Percentiles rank a stretch among this genome's conserved stretches.
Evolutionary conservation across 92 coral and sea anemone species (phyloP).

Genomic region (Metridium senile): DNA sequence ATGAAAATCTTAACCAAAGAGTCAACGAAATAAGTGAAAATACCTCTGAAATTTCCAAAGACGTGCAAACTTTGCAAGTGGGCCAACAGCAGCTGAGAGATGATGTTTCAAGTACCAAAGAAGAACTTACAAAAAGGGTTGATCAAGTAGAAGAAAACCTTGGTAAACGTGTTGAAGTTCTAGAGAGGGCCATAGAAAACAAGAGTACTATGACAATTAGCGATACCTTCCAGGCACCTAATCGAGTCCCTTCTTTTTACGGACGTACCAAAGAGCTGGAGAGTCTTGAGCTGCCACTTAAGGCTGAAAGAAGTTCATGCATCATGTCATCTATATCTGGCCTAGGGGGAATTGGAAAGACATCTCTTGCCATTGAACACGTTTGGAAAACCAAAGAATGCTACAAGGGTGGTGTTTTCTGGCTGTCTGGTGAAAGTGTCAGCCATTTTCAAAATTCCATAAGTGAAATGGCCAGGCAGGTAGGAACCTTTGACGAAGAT

Average conservation of each 20-base stretch:
- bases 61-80: slow-evolving; percentile 7
- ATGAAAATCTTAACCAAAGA: slow-evolving; percentile 19
- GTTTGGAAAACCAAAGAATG: slow-evolving; percentile 52
- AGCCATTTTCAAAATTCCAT: slow-evolving; percentile 62
- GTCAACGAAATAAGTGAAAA: slow-evolving; percentile 4
- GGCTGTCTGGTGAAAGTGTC: slow-evolving; percentile 83
- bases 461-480: slow-evolving; percentile 60
- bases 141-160: slow-evolving; percentile 31
- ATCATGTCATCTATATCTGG: slow-evolving; percentile 64
- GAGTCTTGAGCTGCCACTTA: slow-evolving; percentile 22
- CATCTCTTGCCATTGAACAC: slow-evolving; percentile 79
- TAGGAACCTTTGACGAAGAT: slow-evolving; percentile 64
- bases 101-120: slow-evolving; percentile 19
- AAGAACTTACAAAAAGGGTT: slow-evolving; percentile 11
- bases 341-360: slow-evolving; percentile 88
- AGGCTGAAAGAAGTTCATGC: slow-evolving; percentile 24
- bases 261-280: slow-evolving; percentile 61
- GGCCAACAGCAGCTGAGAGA: not conserved
- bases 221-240: slow-evolving; percentile 53
- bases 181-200: slow-evolving; percentile 23
- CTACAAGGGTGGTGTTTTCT: slow-evolving; percentile 80
- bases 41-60: slow-evolving; percentile 10
- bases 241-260: slow-evolving; percentile 57
- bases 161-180: slow-evolving; percentile 31
- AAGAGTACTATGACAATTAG: not conserved